Evolutionary conservation across 2,797 vertebrate species (phyloP), one percentile per base, ranked within the genome.

Genomic region (Gobionotothen gibberifrons): DNA sequence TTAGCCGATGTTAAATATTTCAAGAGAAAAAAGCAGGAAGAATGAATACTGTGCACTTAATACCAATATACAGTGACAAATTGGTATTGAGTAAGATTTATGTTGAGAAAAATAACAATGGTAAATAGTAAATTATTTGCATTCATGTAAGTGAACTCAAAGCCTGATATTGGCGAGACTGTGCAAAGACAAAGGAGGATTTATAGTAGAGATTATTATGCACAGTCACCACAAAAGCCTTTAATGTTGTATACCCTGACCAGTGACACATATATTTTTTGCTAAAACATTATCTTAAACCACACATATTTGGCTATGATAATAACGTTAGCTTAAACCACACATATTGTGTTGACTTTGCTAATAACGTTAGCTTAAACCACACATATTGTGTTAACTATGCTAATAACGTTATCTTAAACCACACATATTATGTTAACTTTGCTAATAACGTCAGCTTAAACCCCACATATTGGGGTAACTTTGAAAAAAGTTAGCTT

Each of bases 121-220:
- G n/a, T n/a, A n/a, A n/a, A n/a, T n/a, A n/a, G 74, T 60, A 71
- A 66, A 83, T 84, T 83, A 86, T 83, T 85, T 83, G 63, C 71
- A 79, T 61, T 54, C 51, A 59, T 72, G 71, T 63, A 81, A 78
- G 85, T 81, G 17, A 83, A 86, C 81, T 74, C 58, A 57, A 71
- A 79, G 56, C 57, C 42, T 77, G 32, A 9, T 63, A 32, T 78
- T 63, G 59, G 71, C 49, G 39, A 62, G 26, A 47, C 69, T 64
- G 68, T 14, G 53, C 22, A 54, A 26, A 26, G 26, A 76, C 64
- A 22, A 63, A 36, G 36, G 40, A 68, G 46, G 79, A 84, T 84
- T 86, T 82, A 83, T 62, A 29, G 74, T 32, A 2, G 0, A 48
- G 56, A 83, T 67, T 57, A 72, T 64, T 53, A 48, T 57, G 39